Evolutionary conservation across 2,113 vertebrate species (phyloP), one percentile per base, ranked within the genome.

Genomic region (Ornithorhynchus anatinus): DNA sequence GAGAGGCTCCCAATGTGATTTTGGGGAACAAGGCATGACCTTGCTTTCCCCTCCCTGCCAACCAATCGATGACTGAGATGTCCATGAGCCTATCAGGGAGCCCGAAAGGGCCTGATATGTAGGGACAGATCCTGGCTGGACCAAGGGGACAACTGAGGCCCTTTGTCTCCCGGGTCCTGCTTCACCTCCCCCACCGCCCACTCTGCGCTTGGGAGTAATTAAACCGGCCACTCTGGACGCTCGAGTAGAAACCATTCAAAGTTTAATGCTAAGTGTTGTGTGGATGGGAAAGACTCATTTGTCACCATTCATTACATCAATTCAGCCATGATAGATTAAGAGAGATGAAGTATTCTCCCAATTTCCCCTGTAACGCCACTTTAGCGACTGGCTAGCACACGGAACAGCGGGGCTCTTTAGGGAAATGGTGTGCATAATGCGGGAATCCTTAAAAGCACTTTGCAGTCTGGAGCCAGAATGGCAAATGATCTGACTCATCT

Each of bases 281-380:
- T 20, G 10, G 42, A 79, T 84, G 27, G 69, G 86, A 80, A 72
- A 80, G 8, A 32, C 50, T 48, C 82, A 78, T 89, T 89, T 90
- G 81, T 86, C 79, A 88, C 76, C 58, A 80, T 79, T 89, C 78
- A 84, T 83, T 85, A 84, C 72, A 63, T 59, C 80, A 90, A 75
- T 81, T 84, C 77, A 80, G 59, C 68, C 60, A 62, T 75, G 83
- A 86, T 81, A 90, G 89, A 89, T 84, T 59, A 89, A 75, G 50
- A 85, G 25, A 51, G 69, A 85, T 72, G 45, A 54, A 80, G 66
- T 60, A 62, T 64, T 83, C 71, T 80, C 56, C 25, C 1, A 63
- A 57, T 78, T 89, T 87, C 38, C n/a, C 71, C 11, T 43, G 8
- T 1, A 1, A 52, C 53, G 77, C 39, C 36, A 45, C 20, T 47